Evolutionary conservation across 2,113 vertebrate genomes (phyloP), one percentile per base, ranked within the genome.

Genomic region (Columba janthina): DNA sequence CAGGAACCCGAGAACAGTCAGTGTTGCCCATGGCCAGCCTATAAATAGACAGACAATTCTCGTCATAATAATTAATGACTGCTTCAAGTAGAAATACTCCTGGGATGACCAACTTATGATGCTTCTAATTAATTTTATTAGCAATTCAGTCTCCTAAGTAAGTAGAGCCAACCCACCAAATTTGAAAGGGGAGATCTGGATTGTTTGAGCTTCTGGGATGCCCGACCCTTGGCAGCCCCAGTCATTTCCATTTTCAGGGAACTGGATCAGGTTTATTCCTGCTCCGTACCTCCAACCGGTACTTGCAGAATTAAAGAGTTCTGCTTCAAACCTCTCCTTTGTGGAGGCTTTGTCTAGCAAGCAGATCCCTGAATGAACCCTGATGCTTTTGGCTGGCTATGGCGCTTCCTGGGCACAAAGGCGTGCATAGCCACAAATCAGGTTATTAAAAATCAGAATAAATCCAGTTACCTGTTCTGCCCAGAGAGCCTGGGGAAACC

Each of bases 21-120:
- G 96, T 3, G 98, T 98, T 8, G 57, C 97, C 97, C 98, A 98
- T 0, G 98, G 98, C 98, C 98, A 98, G 69, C 98, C 98, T 98
- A 87, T 48, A 94, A 96, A 96, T 57, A 97, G 82, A 83, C 69
- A 79, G 72, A 77, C 67, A 93, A 76, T 57, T 46, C 62, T 38
- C 56, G 76, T 89, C 84, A 94, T 50, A 86, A 76, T 88, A 93
- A 96, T 79, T 93, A 89, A 90, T 69, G 58, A 70, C 61, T 81
- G 69, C 72, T 80, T 83, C 48, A 42, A 69, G 66, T 31, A 84
- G 31, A 93, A 90, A 72, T 50, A 58, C 80, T 31, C 62, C 31
- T 58, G 88, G 70, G 85, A 77, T 75, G 34, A 90, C 42, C 44
- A 85, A 53, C 17, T 78, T 67, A 50, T 0, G 24, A 88, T 44